A percentile compares a stretch with the other conserved stretches of the same genome.
These are phyloP conservation scores for Harpalus rubripes DNA, from an alignment of 2,888 invertebrate species.

Conservation along the genomic window DNA sequence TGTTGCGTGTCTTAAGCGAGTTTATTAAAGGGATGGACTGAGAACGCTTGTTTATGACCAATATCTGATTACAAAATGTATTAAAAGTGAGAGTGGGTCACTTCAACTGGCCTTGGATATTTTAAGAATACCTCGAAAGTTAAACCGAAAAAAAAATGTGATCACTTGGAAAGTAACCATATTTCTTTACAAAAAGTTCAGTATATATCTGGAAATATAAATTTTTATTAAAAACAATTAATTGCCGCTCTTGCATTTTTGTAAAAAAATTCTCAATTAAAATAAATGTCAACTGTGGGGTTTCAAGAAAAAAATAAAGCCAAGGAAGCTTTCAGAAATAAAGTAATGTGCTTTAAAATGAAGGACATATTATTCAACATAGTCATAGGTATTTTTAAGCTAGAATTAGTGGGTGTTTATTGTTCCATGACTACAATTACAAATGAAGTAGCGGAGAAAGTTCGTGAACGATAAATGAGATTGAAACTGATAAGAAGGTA, in stretches of 20 bases:
- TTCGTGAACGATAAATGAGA: not conserved
- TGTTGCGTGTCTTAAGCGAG: not conserved
- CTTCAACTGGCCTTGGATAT: not conserved
- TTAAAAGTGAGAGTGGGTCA: constrained; percentile 5
- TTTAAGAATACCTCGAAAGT: not conserved
- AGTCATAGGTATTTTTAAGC: not conserved
- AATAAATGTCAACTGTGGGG: too few relatives aligned
- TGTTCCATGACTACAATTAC: not conserved
- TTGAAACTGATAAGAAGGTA: not conserved
- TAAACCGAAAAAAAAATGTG: not conserved
- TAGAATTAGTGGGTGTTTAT: not conserved
- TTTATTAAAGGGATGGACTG: not conserved
- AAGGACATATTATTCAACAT: not conserved
- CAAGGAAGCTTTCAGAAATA: too few relatives aligned
- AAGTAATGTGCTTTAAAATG: too few relatives aligned
- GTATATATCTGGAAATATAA: too few relatives aligned
- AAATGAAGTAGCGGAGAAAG: not conserved
- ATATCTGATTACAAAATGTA: not conserved
- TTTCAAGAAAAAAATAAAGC: too few relatives aligned
- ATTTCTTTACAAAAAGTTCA: too few relatives aligned
- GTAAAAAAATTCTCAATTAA: too few relatives aligned
- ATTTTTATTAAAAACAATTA: too few relatives aligned
- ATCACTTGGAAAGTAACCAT: too few relatives aligned
- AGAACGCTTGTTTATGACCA: not conserved
- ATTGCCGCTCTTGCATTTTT: too few relatives aligned